Base-by-base conservation (phyloP, 2,888 invertebrate genomes). In the Uloborus plumipes region DNA sequence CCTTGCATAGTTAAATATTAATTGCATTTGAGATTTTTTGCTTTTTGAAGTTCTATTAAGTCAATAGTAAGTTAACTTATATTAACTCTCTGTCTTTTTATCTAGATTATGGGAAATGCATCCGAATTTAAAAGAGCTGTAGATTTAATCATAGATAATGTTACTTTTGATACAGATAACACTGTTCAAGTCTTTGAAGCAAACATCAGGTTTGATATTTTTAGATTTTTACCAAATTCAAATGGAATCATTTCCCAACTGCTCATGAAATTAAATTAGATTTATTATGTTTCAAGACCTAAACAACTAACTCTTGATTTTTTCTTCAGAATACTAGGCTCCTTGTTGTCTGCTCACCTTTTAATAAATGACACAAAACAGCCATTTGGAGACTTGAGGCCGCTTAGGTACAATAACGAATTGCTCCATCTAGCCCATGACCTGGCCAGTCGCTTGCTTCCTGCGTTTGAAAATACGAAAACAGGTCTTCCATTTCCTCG, bases 121-220 rank as follows among this genome's bases (percentile, higher is more conserved):
- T 89, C 89, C 58, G 92, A 92, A 86, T 93, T 93, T 87, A 90
- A 91, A 84, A 87, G 88, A 85, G 92, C 92, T 59, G 91, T 92
- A 6, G 87, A 89, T 74, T 88, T 91, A 53, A 91, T 92, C 11
- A 89, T 91, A 67, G 90, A 91, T 18, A 89, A 90, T 87, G 91
- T 93, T 0, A 89, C 89, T 22, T 92, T 92, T 88, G 91, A 92
- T 86, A 91, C 91, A 86, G 90, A 91, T 86, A 91, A 89, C 72
- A 92, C 91, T 22, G 92, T 92, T 15, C 92, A 92, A 88, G 92
- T 93, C 6, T 92, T 92, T 89, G 92, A 92, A 88, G 92, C 91
- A 1, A 92, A 91, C 69, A 92, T 93, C 69, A 89, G 91, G 91
- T 91, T 59, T 39, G 39, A 59, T 59, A 59, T 20, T 22, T 13